Evolutionary conservation across 2,888 invertebrate genomes (phyloP), one percentile per base, ranked within the genome.

Genomic region (Antheraea yamamai): DNA sequence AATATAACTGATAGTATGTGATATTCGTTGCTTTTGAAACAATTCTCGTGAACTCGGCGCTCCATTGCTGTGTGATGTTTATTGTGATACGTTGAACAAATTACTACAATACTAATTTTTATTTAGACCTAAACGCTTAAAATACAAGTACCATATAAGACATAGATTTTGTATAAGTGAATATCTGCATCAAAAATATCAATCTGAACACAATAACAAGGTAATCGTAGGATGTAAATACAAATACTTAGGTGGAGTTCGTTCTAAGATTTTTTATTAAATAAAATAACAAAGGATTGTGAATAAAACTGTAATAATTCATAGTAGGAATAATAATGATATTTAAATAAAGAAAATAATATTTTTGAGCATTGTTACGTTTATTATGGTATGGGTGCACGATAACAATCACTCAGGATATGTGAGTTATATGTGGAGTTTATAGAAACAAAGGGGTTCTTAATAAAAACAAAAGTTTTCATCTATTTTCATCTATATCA

Each of bases 161-260:
- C 10, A 39, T 70, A 70, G 39, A 70, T 70, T 70, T 70, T 70
- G 39, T 70, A 39, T 70, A 70, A 39, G 18, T 70, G 39, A 30
- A 70, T 70, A 70, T 39, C 39, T 23, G n/a, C 70, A 70, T 70
- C 70, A 70, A 39, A 70, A 39, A 39, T 39, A 70, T 39, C 35
- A 4, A 14, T 70, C 20, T 39, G 4, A 70, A 70, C 14, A 14
- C 4, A 66, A 66, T 30, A 66, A 30, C 16, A 12, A 64, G 64
- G 14, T 61, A 64, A 30, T 66, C 26, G 64, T 66, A 66, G 64
- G 30, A 23, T 61, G 4, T 12, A 61, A 61, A 61, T 61, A 61
- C 2, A 23, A 61, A 61, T 20, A 20, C 20, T 55, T 55, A 20
- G 1, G 2, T 23, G n/a, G n/a, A 23, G n/a, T 23, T 61, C 8